Percentiles rank a stretch among this genome's conserved stretches.
Conservation (phyloP, 2,113 vertebrate genomes). For the Amphiprion percula region DNA sequence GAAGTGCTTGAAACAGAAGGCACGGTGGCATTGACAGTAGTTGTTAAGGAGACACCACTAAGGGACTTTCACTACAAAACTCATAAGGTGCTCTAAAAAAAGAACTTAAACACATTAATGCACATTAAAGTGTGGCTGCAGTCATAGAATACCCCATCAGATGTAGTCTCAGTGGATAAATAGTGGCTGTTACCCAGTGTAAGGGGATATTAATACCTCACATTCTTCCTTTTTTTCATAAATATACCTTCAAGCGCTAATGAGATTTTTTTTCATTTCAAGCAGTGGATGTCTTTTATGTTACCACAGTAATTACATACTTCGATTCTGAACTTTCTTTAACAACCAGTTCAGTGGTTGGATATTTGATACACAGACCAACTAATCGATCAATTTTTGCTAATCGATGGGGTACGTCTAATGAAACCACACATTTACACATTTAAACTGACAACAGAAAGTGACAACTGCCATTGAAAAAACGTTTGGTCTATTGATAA, state of each 20-base stretch:
- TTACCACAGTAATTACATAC: not conserved
- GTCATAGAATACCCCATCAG: conserved; percentile 63
- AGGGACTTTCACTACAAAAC: conserved; percentile 78
- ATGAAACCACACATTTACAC: conserved; percentile 77
- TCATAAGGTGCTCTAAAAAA: conserved; percentile 82
- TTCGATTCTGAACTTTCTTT: conserved; percentile 41
- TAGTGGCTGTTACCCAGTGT: conserved; percentile 25
- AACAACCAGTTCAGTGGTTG: conserved; percentile 51
- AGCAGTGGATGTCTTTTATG: conserved; percentile 2
- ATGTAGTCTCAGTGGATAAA: conserved; percentile 50
- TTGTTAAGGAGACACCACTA: conserved; percentile 83
- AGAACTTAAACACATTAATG: conserved; percentile 76
- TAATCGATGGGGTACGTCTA: conserved; percentile 58
- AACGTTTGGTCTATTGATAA: conserved; percentile 81
- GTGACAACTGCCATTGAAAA: conserved; percentile 71
- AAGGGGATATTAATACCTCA: conserved; percentile 21
- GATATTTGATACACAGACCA: conserved; percentile 23
- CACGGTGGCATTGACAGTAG: conserved; percentile 86
- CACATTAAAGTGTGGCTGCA: conserved; percentile 74
- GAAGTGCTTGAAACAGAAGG: conserved; percentile 89
- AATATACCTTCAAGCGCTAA: conserved; percentile 37
- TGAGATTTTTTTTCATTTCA: conserved; percentile 4
- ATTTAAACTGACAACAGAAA: conserved; percentile 73
- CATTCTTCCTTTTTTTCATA: conserved; percentile 21
- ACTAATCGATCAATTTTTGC: conserved; percentile 24